A percentile compares a stretch with the other conserved stretches of the same genome.
Conservation (phyloP, 1,140 invertebrate genomes). For the Uloborus diversus region DNA sequence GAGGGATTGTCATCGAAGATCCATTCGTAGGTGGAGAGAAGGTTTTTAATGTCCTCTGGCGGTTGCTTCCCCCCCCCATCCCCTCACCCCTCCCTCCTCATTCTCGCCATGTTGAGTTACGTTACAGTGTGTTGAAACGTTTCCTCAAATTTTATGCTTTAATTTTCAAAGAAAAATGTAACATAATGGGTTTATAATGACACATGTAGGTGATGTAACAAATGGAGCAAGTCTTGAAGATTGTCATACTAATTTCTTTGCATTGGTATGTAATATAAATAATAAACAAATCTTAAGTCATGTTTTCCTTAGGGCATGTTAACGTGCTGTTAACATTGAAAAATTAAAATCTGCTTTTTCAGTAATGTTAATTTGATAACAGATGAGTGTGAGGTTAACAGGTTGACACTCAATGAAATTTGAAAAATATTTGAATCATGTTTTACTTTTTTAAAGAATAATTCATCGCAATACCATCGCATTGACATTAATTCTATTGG, state of each 20-base stretch:
- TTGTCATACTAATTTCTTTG: conserved; percentile 99
- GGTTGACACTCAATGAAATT: too few relatives aligned
- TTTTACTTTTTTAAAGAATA: too few relatives aligned
- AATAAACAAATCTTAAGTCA: too few relatives aligned
- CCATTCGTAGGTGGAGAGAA: not conserved
- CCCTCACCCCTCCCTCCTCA: conserved; percentile 5
- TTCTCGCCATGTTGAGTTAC: conserved; percentile 54
- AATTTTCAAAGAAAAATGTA: conserved; percentile 12
- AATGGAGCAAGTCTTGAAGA: conserved; percentile 99
- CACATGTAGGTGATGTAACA: conserved; percentile 68
- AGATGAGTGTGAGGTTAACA: too few relatives aligned
- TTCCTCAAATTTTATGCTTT: conserved; percentile 26
- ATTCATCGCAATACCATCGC: too few relatives aligned
- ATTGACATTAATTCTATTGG: too few relatives aligned
- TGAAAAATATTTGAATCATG: too few relatives aligned
- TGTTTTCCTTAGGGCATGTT: too few relatives aligned
- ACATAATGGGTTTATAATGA: conserved; percentile 50
- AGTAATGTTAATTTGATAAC: too few relatives aligned
- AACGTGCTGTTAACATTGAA: too few relatives aligned
- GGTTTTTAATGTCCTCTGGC: conserved; percentile 12
- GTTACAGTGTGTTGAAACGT: conserved; percentile 37
- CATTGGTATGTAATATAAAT: conserved; percentile 87
- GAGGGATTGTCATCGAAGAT: too few relatives aligned
- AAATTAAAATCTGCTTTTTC: too few relatives aligned
- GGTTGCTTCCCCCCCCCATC: not conserved